Base-by-base conservation (phyloP, 2,113 vertebrate genomes). In the Poeciliopsis occidentalis region DNA sequence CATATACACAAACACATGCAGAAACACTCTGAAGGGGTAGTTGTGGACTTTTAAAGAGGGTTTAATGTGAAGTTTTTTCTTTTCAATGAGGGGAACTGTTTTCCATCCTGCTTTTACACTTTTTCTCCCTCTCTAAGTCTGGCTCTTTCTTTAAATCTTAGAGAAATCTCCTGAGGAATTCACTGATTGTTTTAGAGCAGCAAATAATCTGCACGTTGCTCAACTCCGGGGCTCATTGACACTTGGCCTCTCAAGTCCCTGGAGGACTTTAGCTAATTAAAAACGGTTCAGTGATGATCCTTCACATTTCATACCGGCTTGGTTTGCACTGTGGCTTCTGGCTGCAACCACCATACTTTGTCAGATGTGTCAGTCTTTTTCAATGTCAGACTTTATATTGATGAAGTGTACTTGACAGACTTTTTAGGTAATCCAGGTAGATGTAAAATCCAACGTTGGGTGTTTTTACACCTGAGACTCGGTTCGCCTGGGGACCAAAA, bases 1-100 rank as follows among this genome's bases (percentile, higher is more conserved):
- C 17, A 37, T 17, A 13, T 34, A 65, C 22, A n/a, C 64, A 65
- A 22, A 65, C 17, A 19, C 65, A 68, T 11, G 15, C 17, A 76
- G 15, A 71, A 62, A 86, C 78, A 72, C 62, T 83, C 82, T 27
- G 67, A 71, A 32, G 71, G 60, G 22, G 22, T 31, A 66, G 57
- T 82, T 83, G 63, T 78, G 64, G 64, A 70, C 64, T 60, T 79
- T 73, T 17, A 70, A 37, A 22, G 0, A 47, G 41, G 37, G 60
- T 17, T 68, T 71, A 27, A 64, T 44, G 10, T 73, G 66, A 70
- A 57, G 61, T 39, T 78, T 27, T 19, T 44, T 74, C 69, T 63
- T 34, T 64, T 57, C 24, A 57, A n/a, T 57, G 51, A n/a, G 10
- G 51, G 19, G 19, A 22, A 70, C 37, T 29, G 3, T 70, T 71